A percentile compares a stretch with the other conserved stretches of the same genome.
These are phyloP conservation scores for Adineta ricciae DNA, from an alignment of 2,888 invertebrate genomes.

Conservation along the genomic window DNA sequence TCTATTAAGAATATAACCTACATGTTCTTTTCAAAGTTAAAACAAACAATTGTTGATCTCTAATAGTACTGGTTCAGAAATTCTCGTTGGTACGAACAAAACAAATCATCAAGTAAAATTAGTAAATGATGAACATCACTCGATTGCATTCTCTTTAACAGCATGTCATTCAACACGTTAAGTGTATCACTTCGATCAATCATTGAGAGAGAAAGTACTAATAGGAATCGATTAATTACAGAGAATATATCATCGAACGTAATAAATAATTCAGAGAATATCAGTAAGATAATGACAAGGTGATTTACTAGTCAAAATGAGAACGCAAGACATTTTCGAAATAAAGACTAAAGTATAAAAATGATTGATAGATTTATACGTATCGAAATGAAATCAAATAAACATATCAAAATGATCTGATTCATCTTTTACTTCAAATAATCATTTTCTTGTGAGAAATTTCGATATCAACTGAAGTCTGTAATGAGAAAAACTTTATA, in stretches of 20 bases:
- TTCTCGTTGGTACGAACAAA: too few species aligned
- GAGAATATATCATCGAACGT: neutral
- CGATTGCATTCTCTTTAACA: neutral
- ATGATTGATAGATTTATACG: neutral
- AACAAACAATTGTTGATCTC: too few species aligned
- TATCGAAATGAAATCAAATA: neutral
- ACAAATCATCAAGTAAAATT: slow-evolving; percentile 21
- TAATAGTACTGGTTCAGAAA: too few species aligned
- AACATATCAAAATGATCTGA: neutral
- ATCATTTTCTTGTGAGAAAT: too few species aligned
- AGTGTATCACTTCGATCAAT: too few species aligned
- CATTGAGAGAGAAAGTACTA: too few species aligned
- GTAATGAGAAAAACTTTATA: too few species aligned
- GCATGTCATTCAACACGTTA: neutral
- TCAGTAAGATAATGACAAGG: neutral
- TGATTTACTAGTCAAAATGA: neutral
- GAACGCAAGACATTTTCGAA: neutral
- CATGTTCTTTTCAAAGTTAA: neutral
- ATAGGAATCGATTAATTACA: neutral
- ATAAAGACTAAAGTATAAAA: neutral
- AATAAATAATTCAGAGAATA: slow-evolving; percentile 4
- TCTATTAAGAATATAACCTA: neutral
- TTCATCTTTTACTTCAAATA: too few species aligned
- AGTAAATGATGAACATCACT: neutral
- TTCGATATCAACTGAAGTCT: too few species aligned